Evolutionary conservation across 1,140 invertebrate genomes (phyloP), one percentile per base, ranked within the genome.

Genomic region (Pristionchus pacificus): DNA sequence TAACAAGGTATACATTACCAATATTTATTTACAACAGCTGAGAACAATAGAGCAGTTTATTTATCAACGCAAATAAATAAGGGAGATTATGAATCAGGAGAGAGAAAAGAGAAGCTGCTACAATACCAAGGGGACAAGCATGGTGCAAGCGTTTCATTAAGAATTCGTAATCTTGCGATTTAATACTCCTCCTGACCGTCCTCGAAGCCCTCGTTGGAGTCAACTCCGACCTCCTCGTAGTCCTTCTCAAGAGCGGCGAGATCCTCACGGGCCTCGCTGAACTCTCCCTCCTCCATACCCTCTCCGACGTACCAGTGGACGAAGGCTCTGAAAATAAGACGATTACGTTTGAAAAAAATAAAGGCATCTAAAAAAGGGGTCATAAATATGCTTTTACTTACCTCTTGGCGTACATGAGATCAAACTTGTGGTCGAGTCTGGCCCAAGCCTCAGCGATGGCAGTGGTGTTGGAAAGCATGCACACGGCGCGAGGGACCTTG

Each of bases 401-500:
- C 38, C 38, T 49, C 87, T 91, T 92, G 32, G 87, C 84, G 74
- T 88, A 90, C 89, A 91, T 90, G 25, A 89, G 73, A 65, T 89
- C 88, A 81, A 90, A 82, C 71, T 83, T 84, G 71, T 84, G 77
- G 68, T 84, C 78, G 1, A 91, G 80, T 59, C 90, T 87, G 57
- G 89, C 88, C 91, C 90, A 92, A 27, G 91, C 91, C 69, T 86
- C 85, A 25, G 83, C 86, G 66, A 84, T 88, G 67, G 87, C 88
- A 0, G 91, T 93, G 0, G 91, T 92, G 82, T 93, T 93, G 58
- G 89, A 91, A 84, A 93, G 85, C 91, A 82, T 91, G 89, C 91
- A 78, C 6, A 87, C 86, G 60, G 86, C 86, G 29, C 87, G 80
- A 24, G 80, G 82, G 29, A 84, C 71, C 74, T 80, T 80, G 62